Evolutionary conservation across 2,113 vertebrate genomes (phyloP), one percentile per base, ranked within the genome.

Genomic region (Laticauda laticaudata): DNA sequence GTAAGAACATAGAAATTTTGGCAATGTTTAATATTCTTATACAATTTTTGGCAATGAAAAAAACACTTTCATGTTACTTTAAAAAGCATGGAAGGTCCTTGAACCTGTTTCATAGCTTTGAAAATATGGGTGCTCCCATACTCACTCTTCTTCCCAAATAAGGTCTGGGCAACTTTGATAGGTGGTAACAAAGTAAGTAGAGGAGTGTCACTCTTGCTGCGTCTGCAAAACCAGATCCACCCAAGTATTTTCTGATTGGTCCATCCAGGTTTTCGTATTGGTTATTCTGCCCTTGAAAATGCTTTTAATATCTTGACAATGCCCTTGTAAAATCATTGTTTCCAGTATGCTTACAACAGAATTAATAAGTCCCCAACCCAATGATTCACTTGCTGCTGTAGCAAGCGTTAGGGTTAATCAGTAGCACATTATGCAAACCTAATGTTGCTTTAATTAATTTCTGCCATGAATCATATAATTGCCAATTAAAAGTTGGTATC

Each of bases 361-460:
- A 90, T 93, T 93, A 90, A 90, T 93, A 90, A 69, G 75, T 90
- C 45, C 56, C 56, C 89, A 93, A 64, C 56, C 24, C 64, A 89
- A 61, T 23, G 45, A 10, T 90, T 93, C n/a, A 29, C 86, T 43
- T 90, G 81, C 89, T 90, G 45, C 90, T 90, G 75, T 93, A 87
- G 92, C 92, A 93, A 93, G 56, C 43, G 56, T 93, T 90, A 87
- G 89, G 92, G 89, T 90, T 64, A 5, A 95, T 64, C 89, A 12
- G 1, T 91, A 26, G 56, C 64, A 93, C 93, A 92, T 81, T 94
- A 51, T 91, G 43, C 86, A 90, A 94, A 85, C 24, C 3, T 23
- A 92, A 92, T 3, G 87, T 88, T 94, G 34, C 53, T 29, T 88
- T 45, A 23, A 43, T 94, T 54, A 94, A 90, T 87, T 93, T 94